Evolutionary conservation across 2,113 vertebrate species (phyloP), one percentile per base, ranked within the genome.

Genomic region (Phalacrocorax aristotelis): DNA sequence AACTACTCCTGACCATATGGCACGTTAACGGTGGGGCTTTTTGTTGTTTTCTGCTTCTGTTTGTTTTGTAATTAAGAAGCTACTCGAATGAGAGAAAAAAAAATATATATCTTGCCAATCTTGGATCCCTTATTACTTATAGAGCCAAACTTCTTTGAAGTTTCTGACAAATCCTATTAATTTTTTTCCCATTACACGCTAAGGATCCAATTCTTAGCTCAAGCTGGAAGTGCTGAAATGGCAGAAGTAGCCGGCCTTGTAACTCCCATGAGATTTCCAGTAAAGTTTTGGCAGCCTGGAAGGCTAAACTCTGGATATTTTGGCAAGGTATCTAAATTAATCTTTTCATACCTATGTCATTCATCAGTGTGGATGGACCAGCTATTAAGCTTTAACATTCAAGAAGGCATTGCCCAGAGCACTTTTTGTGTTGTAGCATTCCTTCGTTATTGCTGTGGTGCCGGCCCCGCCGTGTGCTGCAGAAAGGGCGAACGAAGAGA

Each of bases 51-150:
- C 64, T 93, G 69, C 87, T 96, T 78, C 87, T 96, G 80, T 91
- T 97, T 94, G 65, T 48, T 95, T 93, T 84, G 57, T 48, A 81
- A 93, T 91, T 76, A 75, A 89, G 64, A 95, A 95, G 84, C 15
- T 60, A n/a, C 38, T 75, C 55, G 52, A 83, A 85, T 65, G 18
- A 90, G 72, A 80, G 19, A 57, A 79, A 34, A 18, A 18, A 76
- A 25, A 30, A 75, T n/a, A 52, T n/a, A 8, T 38, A 30, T 40
- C 23, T 77, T 9, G 55, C 30, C 25, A 65, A 22, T 78, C 48
- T 51, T 90, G 72, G 55, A 92, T 84, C 10, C 25, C 60, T 89
- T 51, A 26, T 81, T 49, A 26, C 49, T 91, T 84, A 46, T 18
- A 69, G n/a, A 94, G 49, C 65, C 90, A 85, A 95, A 76, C 57